Evolutionary conservation across 2,797 vertebrate species (phyloP), one percentile per base, ranked within the genome.

Genomic region (Myotis planiceps): DNA sequence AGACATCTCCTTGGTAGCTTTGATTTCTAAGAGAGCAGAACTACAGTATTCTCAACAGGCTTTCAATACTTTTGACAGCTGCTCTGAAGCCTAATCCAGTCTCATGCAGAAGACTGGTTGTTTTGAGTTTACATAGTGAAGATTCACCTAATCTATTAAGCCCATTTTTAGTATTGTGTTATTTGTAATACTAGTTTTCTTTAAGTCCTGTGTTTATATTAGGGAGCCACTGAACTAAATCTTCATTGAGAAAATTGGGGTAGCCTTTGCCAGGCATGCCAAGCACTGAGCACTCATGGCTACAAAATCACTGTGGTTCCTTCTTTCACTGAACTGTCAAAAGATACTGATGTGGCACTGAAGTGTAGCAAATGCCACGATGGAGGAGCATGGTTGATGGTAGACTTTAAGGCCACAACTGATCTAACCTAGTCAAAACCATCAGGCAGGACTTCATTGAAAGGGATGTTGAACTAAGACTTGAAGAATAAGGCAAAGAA

Each of bases 231-330:
- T 68, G 42, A 86, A 49, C 2, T 66, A 65, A 65, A 32, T 12
- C 55, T 95, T 96, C 9, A 74, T 83, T 94, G 8, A 58, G 60
- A 49, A 94, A 18, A 55, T 86, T 25, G 60, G 47, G 25, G 42
- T 93, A 55, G 69, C 49, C 66, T 90, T 80, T 92, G 87, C 37
- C 32, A 32, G 66, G 49, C 23, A 49, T 87, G 47, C 15, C 37
- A 75, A 65, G 16, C 37, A 55, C 9, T 80, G 72, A 81, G 27
- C 25, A 68, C 81, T 92, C 25, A 55, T 78, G 27, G 53, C 84
- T 53, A 51, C 72, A 74, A 42, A 96, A 55, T 37, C n/a, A 82
- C 29, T 51, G 23, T 65, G 49, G 25, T 86, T 94, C 63, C 49
- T 49, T 63, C 55, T 94, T 87, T 79, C 8, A 76, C 37, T 72